phyloP scores from a whole-genome alignment of 2,113 vertebrate species.

The Camelus dromedarius region DNA sequence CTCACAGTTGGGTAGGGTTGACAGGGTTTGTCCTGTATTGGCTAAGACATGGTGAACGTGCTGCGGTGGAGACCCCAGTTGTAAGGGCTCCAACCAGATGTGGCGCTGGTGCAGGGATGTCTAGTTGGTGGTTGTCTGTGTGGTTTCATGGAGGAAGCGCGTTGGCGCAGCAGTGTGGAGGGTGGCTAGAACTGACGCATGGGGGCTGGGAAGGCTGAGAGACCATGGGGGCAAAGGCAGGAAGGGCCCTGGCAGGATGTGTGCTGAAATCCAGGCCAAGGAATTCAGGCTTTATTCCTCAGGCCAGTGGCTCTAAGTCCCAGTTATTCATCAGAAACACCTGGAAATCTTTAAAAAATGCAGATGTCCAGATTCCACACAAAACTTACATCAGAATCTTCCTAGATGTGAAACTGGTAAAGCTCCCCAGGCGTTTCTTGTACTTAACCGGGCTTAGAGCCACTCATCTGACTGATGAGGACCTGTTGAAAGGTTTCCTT shows the following conservation, averaged over 20 bases:
- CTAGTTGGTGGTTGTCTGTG: accelerated
- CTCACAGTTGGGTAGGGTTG: accelerated
- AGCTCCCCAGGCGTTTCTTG: neutral
- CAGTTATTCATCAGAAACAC: neutral
- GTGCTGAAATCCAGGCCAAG: neutral
- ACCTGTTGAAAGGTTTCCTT: neutral
- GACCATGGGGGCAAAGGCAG: accelerated
- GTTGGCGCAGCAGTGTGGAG: neutral
- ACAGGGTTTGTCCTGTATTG: accelerated
- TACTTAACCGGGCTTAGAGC: neutral
- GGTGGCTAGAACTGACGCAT: accelerated
- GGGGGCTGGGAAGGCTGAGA: neutral
- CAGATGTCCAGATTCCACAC: neutral
- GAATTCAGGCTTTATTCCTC: neutral
- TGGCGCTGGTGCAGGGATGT: accelerated
- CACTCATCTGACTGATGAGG: neutral
- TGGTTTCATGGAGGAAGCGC: accelerated
- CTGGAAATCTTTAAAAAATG: neutral
- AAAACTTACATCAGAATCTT: neutral
- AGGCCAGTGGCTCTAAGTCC: neutral
- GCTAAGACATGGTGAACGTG: accelerated
- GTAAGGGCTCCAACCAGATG: neutral
- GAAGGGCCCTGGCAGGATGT: no score
- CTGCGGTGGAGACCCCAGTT: neutral
- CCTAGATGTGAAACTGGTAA: no score